Evolutionary conservation across 2,888 invertebrate species (phyloP), one percentile per base, ranked within the genome.

Genomic region (Cataglyphis cursor): DNA sequence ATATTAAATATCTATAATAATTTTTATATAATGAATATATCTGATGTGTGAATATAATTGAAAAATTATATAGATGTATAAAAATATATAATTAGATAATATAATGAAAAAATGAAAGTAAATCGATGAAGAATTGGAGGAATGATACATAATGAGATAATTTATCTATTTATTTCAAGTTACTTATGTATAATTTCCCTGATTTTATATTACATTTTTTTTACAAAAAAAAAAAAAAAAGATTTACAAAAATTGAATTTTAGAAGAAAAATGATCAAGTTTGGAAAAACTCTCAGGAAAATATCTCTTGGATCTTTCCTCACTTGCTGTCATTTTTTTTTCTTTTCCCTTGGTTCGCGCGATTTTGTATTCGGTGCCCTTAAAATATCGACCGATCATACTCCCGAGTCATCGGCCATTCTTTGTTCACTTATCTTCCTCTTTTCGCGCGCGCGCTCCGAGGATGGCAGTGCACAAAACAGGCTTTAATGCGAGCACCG

Each of bases 321-420:
- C 18, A 18, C 1, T 61, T 18, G 44, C 10, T 61, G n/a, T 18
- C n/a, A 62, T 8, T 62, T 4, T 48, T 48, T 24, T 65, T 48
- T 10, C 35, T 51, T n/a, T 9, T 21, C 44, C 57, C 2, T 3
- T 35, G 64, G 31, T 31, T 8, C 41, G n/a, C 15, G 24, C 12
- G 41, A 76, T 68, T 76, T 78, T 68, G 48, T 2, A 38, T 41
- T 57, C 21, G n/a, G 21, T 21, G 18, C 35, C 9, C 84, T 90
- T 90, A 92, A 92, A 92, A 92, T 93, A 92, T 92, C 91, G 89
- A 90, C 87, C 87, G 57, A 85, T 84, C 83, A 64, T 83, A 68
- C 35, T 70, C 21, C 18, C 72, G 24, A 80, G 59, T 80, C 78
- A 80, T 80, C 35, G 78, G 35, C 72, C 44, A 72, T 35, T 70